Percentiles rank a stretch among this genome's conserved stretches.
Conservation (phyloP, 2,888 invertebrate genomes). For the Lepidochitona cinerea region DNA sequence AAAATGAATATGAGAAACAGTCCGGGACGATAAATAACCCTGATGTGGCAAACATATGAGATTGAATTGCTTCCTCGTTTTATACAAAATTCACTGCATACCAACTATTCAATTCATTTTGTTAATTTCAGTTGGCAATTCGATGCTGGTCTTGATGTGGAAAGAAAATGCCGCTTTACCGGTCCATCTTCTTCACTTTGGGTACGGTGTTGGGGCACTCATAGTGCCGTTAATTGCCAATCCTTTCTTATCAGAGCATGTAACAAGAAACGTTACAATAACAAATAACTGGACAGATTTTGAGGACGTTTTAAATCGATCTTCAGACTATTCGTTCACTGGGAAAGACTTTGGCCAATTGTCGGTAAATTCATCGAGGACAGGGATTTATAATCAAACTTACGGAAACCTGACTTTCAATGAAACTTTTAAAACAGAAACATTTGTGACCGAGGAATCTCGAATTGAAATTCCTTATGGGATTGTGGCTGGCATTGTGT, state of each 20-base stretch:
- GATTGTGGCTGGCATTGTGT: constrained; percentile 22
- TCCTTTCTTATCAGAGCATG: constrained; percentile 34
- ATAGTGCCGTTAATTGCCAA: constrained; percentile 38
- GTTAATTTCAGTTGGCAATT: constrained; percentile 44
- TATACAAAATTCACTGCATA: too few relatives aligned
- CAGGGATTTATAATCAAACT: too few relatives aligned
- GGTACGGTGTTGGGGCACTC: constrained; percentile 49
- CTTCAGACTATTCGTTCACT: neutral
- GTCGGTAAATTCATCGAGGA: too few relatives aligned
- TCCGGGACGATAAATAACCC: too few relatives aligned
- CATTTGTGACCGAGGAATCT: constrained; percentile 19
- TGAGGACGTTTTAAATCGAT: too few relatives aligned
- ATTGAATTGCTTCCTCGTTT: too few relatives aligned
- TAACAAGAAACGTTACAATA: neutral
- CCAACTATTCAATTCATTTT: too few relatives aligned
- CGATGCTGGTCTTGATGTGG: constrained; percentile 44
- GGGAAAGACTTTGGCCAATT: too few relatives aligned
- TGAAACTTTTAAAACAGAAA: constrained; percentile 26
- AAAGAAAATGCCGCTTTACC: constrained; percentile 39
- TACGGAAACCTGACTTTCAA: constrained; percentile 27
- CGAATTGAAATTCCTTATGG: constrained; percentile 28
- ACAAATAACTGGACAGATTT: neutral
- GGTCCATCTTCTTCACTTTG: constrained; percentile 47
- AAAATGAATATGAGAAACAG: too few relatives aligned
- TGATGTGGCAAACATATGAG: too few relatives aligned